Evolutionary conservation across 2,113 vertebrate genomes (phyloP), one percentile per base, ranked within the genome.

Genomic region (Sitta europaea): DNA sequence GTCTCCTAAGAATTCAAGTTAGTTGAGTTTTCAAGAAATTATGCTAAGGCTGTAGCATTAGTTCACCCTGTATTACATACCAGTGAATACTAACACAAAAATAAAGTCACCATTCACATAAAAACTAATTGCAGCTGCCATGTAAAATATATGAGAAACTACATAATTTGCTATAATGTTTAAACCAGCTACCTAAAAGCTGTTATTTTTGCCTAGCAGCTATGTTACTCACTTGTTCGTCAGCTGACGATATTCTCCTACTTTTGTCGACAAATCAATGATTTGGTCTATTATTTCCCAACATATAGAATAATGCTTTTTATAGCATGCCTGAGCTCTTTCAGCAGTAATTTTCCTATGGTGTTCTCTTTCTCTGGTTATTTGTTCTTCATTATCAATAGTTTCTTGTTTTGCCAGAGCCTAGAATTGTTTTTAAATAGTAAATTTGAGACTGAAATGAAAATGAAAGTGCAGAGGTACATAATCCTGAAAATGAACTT

Each of bases 251-350:
- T 99, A 99, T 88, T 99, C 99, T 97, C 97, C 98, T 35, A 97
- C 89, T 97, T 98, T 99, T 59, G 98, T 98, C 17, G 98, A 98
- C 76, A 99, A 96, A 96, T 99, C 99, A 87, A 99, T 89, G 5
- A 99, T 98, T 74, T 99, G 98, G 63, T 97, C 83, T 81, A 99
- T 65, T 83, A 99, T 96, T 84, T 97, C 98, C 91, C 93, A 96
- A 94, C 99, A 99, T 38, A 94, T 50, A 33, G 88, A 86, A 85
- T 98, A 98, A 97, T 99, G 98, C 62, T 99, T 99, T 94, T 96
- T 86, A 86, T 98, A 98, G 86, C 88, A 98, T 48, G 84, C 96
- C 38, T 98, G 97, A 47, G 97, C 97, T 84, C 98, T 98, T 96
- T 99, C 98, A n/a, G 97, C 81, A 11, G 98, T 95, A 11, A 98